Conservation (phyloP, 2,888 invertebrate species). For the Rapana venosa region DNA sequence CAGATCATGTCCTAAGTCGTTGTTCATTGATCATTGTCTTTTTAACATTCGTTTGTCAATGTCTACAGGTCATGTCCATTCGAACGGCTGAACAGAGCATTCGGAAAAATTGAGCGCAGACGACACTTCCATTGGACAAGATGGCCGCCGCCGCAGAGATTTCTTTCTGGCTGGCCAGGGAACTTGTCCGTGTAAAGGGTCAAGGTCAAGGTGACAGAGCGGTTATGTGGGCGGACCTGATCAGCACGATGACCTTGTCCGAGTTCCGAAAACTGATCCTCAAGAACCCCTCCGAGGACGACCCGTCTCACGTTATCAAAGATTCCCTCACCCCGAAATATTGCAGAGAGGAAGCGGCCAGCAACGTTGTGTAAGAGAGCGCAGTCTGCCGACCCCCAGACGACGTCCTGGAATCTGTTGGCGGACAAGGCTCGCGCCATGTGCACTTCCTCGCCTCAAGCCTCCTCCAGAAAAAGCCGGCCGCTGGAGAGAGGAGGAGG, state of each 20-base stretch:
- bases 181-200: neutral
- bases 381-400: neutral
- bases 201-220: neutral
- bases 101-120: neutral
- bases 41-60: too few relatives aligned
- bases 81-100: slow-evolving; percentile 3
- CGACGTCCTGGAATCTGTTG: slow-evolving; percentile 38
- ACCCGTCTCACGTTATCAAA: slow-evolving; percentile 2
- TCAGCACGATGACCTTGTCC: slow-evolving; percentile 71
- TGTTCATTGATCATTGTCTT: too few relatives aligned
- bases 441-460: slow-evolving; percentile 44
- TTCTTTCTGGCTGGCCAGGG: neutral
- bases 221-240: slow-evolving; percentile 56
- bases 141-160: slow-evolving; percentile 19
- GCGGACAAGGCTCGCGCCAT: slow-evolving; percentile 47
- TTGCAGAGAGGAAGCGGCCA: neutral
- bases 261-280: slow-evolving; percentile 70
- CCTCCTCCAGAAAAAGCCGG: slow-evolving; percentile 24
- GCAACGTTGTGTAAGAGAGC: neutral
- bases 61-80: too few relatives aligned
- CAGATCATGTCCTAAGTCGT: too few relatives aligned
- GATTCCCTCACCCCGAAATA: neutral
- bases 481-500: too few relatives aligned
- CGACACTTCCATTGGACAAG: neutral
- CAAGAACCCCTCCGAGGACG: slow-evolving; percentile 40